These are phyloP conservation scores for Galbula dea DNA, from an alignment of 2,113 vertebrate species.

Conservation along the genomic window DNA sequence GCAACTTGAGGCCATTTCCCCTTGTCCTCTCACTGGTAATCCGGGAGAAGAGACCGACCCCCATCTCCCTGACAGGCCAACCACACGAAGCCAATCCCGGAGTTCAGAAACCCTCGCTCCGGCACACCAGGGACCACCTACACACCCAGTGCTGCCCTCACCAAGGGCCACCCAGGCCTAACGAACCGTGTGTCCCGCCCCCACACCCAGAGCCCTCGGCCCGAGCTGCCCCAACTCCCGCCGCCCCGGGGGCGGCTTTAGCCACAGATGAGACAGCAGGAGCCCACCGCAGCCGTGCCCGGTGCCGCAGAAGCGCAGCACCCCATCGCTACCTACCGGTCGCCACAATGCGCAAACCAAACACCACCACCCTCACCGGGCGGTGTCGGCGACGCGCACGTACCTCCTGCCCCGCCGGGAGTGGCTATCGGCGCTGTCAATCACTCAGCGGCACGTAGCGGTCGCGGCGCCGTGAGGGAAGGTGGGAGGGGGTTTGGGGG, in stretches of 20 bases:
- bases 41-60: no score
- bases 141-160: no score
- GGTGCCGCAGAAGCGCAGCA: neutral
- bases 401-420: neutral
- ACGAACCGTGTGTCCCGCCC: neutral
- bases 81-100: fast-evolving
- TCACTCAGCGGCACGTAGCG: neutral
- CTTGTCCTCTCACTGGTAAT: no score
- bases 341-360: neutral
- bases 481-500: neutral
- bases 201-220: fast-evolving
- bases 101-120: fast-evolving
- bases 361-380: neutral
- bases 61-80: no score
- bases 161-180: neutral
- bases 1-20: no score
- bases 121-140: neutral
- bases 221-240: no score
- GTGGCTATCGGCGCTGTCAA: neutral
- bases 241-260: no score
- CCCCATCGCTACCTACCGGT: neutral
- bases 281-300: no score
- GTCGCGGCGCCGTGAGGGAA: neutral
- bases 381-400: neutral
- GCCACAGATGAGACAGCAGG: no score